These are phyloP conservation scores for Hofmannophila pseudospretella DNA, from an alignment of 2,888 invertebrate species.

Conservation along the genomic window DNA sequence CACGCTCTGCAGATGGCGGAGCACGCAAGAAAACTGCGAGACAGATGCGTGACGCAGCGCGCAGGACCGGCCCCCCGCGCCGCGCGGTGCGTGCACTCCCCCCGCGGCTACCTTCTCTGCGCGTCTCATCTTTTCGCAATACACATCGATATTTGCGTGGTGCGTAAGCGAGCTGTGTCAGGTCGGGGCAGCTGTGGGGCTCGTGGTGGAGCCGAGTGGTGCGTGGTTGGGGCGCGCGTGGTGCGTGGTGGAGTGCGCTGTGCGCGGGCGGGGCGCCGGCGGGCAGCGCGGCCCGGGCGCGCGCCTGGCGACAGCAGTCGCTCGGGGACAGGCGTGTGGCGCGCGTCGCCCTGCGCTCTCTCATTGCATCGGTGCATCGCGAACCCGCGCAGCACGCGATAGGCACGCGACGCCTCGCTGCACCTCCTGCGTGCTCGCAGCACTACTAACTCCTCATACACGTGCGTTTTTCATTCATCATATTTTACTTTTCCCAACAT, in stretches of 20 bases:
- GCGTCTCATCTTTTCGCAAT: constrained; percentile 49
- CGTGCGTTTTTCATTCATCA: constrained; percentile 59
- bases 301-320: constrained; percentile 74
- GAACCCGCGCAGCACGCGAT: constrained; percentile 47
- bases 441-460: constrained; percentile 33
- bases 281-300: constrained; percentile 37
- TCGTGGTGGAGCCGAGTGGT: constrained; percentile 14
- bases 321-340: constrained; percentile 65
- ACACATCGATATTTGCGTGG: constrained; percentile 71
- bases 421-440: constrained; percentile 25
- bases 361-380: constrained; percentile 51
- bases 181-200: constrained; percentile 23
- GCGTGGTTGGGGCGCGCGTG: constrained; percentile 7
- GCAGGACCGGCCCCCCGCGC: constrained; percentile 61
- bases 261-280: constrained; percentile 30
- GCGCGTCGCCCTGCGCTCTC: constrained; percentile 56
- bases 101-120: constrained; percentile 27
- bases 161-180: constrained; percentile 60
- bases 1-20: constrained; percentile 66
- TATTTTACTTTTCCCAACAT: constrained; percentile 28
- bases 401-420: constrained; percentile 42
- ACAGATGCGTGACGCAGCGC: constrained; percentile 76
- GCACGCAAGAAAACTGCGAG: constrained; percentile 64
- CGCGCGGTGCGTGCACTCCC: constrained; percentile 40
- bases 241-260: constrained; percentile 17